Base-by-base conservation (phyloP, 2,797 vertebrate genomes). In the Antennarius maculatus region DNA sequence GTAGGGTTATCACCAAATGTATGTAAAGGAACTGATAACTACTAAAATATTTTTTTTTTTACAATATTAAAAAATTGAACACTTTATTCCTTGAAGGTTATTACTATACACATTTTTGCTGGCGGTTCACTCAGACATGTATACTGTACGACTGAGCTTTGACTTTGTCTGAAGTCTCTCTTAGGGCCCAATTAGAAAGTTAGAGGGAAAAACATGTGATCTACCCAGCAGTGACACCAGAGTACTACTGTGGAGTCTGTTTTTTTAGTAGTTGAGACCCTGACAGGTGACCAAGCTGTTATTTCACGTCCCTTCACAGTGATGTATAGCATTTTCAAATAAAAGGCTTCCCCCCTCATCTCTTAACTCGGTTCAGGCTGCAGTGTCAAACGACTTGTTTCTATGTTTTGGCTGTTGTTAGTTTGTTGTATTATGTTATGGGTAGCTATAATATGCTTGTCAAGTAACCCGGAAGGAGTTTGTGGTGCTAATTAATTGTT, bases 151-250 rank as follows among this genome's bases (percentile, higher is more conserved):
- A 12, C 52, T 37, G 29, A 54, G 8, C 52, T 54, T 27, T 37
- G 31, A 54, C 52, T n/a, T 54, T 16, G 23, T 54, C 31, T 37
- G 52, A 54, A 34, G 52, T 54, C 15, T 54, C 51, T 31, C 52
- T 17, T 31, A 37, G 16, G 52, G 52, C 52, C 52, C 52, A 54
- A 54, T 54, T 54, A 54, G 52, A 54, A 54, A n/a, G 52, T 54
- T 31, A 34, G 52, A 54, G 52, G 52, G 16, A 37, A 17, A 12
- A 8, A 31, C 52, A n/a, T 34, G 28, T 53, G 51, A 34, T 10
- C 14, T 9, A 15, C 29, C 28, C 28, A 15, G 11, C 51, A 9
- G 29, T 34, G 29, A 34, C 14, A 34, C 29, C 51, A 53, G 51
- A 53, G 28, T 15, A 52, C 27, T 14, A 15, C 28, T 53, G 29